A percentile compares a stretch with the other conserved stretches of the same genome.
These are phyloP conservation scores for Barypeithes pellucidus DNA, from an alignment of 2,888 invertebrate genomes.

Conservation along the genomic window DNA sequence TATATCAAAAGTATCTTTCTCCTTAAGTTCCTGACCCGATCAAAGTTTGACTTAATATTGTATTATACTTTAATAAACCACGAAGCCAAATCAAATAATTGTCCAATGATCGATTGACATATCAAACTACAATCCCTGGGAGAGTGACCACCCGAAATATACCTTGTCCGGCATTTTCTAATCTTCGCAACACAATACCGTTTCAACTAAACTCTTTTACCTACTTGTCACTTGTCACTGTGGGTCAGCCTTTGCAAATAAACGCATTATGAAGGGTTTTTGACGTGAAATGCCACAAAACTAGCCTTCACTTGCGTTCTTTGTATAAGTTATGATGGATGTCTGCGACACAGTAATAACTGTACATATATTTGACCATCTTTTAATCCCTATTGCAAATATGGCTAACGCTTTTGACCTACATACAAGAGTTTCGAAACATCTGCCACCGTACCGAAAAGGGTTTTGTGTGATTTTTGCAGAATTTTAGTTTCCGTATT, in stretches of 20 bases:
- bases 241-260: constrained; percentile 68
- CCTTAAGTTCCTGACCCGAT: no score
- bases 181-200: constrained; percentile 33
- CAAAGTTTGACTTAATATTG: constrained; percentile 3
- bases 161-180: constrained; percentile 34
- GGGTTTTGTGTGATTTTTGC: constrained; percentile 59
- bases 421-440: constrained; percentile 58
- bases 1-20: no score
- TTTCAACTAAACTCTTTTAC: constrained; percentile 53
- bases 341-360: constrained; percentile 67
- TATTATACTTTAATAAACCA: constrained; percentile 34
- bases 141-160: constrained; percentile 46
- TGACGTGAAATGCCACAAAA: constrained; percentile 65
- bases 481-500: constrained; percentile 56
- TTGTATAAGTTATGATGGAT: constrained; percentile 68
- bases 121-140: constrained; percentile 43
- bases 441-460: constrained; percentile 59
- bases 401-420: constrained; percentile 64
- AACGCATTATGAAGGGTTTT: constrained; percentile 67
- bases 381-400: constrained; percentile 66
- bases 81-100: constrained; percentile 43
- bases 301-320: constrained; percentile 65
- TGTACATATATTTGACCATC: constrained; percentile 64
- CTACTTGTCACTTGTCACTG: constrained; percentile 68
- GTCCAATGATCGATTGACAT: constrained; percentile 48